Evolutionary conservation across 2,113 vertebrate species (phyloP), one percentile per base, ranked within the genome.

Genomic region (Pelusios castaneus): DNA sequence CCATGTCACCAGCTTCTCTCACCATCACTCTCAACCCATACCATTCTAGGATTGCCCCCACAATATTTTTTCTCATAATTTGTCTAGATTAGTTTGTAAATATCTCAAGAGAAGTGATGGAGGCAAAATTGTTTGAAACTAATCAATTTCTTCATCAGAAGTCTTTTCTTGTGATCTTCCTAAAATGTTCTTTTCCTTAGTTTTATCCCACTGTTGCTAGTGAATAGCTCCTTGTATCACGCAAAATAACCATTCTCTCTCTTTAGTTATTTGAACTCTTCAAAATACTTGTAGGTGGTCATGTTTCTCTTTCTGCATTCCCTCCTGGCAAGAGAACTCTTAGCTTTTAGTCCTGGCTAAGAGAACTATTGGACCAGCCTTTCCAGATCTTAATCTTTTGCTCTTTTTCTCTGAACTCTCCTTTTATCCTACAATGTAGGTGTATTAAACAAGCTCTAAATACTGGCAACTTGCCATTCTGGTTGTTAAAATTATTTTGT

Each of bases 401-500:
- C 17, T n/a, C 4, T n/a, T 67, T 43, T 58, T 43, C 5, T 43
- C 38, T 75, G 10, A 43, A 75, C 41, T 43, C 22, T 43, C 41
- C 21, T 25, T 25, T 24, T 75, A 43, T 43, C 21, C 38, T 75
- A 43, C 38, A 75, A 43, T 67, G 34, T 38, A 70, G 38, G 34
- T 38, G 19, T 24, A 41, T 70, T 45, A 76, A 45, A 45, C 7
- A 27, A 76, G 25, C 41, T 45, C 22, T 76, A 43, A 43, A 45
- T 45, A 45, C 41, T 27, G 45, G 73, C 25, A 12, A 14, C 21
- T 75, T 75, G 24, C 41, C 73, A 43, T 45, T 43, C 16, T 82
- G 55, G 51, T 89, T 27, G 31, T 82, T 51, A 43, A 55, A n/a
- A 58, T 41, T 52, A 60, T 95, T 60, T 95, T 97, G 21, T 89